A percentile compares a stretch with the other conserved stretches of the same genome.
Conservation (phyloP, 2,113 vertebrate species). For the Salvator merianae region DNA sequence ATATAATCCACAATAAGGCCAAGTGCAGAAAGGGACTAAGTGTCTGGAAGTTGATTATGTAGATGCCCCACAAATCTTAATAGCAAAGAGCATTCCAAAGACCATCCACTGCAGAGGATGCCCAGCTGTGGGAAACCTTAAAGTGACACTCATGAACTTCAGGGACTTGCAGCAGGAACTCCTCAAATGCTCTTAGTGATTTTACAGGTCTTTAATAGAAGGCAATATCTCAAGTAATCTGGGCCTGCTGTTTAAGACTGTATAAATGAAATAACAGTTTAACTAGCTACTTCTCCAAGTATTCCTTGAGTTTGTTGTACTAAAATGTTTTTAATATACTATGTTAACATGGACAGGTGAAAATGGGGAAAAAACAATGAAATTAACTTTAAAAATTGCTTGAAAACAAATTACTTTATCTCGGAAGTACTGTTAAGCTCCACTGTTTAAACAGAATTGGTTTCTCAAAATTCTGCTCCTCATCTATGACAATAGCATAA, state of each 20-base stretch:
- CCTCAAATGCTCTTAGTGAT: no score
- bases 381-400: conserved; percentile 12
- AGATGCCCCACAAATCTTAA: no score
- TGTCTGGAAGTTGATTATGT: no score
- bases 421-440: background rate
- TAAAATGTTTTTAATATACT: background rate
- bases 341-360: background rate
- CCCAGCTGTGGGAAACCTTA: no score
- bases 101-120: no score
- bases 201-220: no score
- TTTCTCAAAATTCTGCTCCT: conserved; percentile 38
- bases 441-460: conserved; percentile 34
- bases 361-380: background rate
- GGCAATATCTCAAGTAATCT: no score
- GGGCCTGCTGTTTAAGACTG: background rate
- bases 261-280: background rate
- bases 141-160: no score
- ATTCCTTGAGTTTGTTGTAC: background rate
- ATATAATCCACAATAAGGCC: no score
- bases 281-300: background rate
- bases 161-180: no score
- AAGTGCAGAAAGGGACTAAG: no score
- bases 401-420: background rate
- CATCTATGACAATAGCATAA: conserved; percentile 45
- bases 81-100: no score